These are phyloP conservation scores for Noctua janthe DNA, from an alignment of 2,888 invertebrate genomes.

Conservation along the genomic window DNA sequence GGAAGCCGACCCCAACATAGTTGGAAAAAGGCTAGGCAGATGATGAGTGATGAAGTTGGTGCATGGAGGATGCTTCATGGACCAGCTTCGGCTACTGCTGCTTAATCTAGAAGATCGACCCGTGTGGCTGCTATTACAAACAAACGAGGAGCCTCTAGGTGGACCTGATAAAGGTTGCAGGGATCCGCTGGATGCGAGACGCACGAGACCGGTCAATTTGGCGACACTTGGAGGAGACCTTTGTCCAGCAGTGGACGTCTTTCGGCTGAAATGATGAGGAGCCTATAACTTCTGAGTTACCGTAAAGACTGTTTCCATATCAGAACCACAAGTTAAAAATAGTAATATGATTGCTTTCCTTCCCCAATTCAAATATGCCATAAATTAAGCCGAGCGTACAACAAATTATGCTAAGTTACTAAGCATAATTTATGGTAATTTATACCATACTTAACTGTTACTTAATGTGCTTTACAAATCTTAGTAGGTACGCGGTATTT, in stretches of 20 bases:
- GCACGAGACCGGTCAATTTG: too few species aligned
- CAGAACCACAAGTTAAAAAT: not conserved
- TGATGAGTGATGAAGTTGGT: too few species aligned
- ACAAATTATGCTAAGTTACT: conserved; percentile 39
- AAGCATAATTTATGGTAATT: conserved; percentile 48
- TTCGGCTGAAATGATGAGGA: too few species aligned
- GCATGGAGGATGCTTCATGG: not conserved
- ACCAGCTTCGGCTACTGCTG: not conserved
- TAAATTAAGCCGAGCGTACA: conserved; percentile 22
- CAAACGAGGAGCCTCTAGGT: not conserved
- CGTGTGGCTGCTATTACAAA: not conserved
- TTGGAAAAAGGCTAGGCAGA: too few species aligned
- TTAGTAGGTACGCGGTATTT: conserved; percentile 22
- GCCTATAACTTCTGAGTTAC: not conserved
- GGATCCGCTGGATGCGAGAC: too few species aligned
- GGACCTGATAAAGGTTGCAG: too few species aligned
- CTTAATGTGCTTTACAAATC: conserved; percentile 49
- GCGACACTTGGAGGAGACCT: too few species aligned
- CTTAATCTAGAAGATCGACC: not conserved
- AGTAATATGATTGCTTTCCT: not conserved
- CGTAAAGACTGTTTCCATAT: not conserved
- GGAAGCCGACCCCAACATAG: too few species aligned
- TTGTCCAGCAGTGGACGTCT: too few species aligned
- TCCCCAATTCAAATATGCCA: conserved; percentile 4
- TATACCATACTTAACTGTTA: conserved; percentile 53